These are phyloP conservation scores for Hydrolagus affinis DNA, from an alignment of 2,113 vertebrate species.

Conservation along the genomic window DNA sequence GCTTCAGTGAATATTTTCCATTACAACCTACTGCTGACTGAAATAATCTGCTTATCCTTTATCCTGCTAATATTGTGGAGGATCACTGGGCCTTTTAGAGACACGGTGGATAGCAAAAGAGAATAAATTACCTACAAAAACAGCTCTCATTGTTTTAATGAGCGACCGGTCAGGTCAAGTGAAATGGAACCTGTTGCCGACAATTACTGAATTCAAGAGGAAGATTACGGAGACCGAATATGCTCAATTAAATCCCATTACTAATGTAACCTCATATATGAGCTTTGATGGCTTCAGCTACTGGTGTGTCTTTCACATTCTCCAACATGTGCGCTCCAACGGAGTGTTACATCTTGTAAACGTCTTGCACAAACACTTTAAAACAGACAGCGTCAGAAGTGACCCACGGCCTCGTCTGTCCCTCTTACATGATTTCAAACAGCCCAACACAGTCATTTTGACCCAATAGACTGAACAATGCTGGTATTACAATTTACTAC, in stretches of 20 bases:
- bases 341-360: neutral
- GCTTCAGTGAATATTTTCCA: neutral
- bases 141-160: neutral
- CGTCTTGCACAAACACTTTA: neutral
- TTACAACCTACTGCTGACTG: neutral
- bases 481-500: neutral
- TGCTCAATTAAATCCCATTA: conserved; percentile 4
- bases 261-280: neutral
- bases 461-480: neutral
- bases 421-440: neutral
- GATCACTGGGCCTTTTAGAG: neutral
- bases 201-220: neutral
- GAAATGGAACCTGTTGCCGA: neutral
- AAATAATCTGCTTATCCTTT: neutral
- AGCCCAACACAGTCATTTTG: neutral
- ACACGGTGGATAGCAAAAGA: neutral
- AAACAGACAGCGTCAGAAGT: neutral
- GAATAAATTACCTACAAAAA: neutral
- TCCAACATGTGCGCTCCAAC: neutral
- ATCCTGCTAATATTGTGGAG: neutral
- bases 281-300: neutral
- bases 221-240: neutral
- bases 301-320: neutral
- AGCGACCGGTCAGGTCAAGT: neutral
- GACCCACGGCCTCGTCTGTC: neutral